Evolutionary conservation across 2,797 vertebrate species (phyloP).

Genomic region (Trematomus bernacchii): DNA sequence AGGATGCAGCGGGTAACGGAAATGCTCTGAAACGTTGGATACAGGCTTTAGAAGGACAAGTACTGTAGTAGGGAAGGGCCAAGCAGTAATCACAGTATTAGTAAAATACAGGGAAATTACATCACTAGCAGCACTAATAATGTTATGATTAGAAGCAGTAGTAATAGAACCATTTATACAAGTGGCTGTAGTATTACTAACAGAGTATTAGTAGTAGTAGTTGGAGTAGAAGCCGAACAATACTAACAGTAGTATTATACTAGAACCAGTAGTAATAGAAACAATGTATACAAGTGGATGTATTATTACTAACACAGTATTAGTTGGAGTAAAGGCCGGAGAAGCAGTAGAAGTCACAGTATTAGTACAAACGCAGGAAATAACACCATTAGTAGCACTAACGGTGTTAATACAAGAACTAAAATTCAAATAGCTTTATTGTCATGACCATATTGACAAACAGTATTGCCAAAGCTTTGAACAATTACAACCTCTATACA

Average conservation of each 20-base stretch:
- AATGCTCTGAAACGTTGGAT: conserved; percentile 19
- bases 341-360: too few relatives aligned
- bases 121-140: neutral
- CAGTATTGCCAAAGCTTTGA: too few relatives aligned
- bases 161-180: neutral
- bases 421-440: too few relatives aligned
- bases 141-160: neutral
- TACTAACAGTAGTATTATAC: neutral
- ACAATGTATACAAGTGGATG: neutral
- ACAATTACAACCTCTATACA: too few relatives aligned
- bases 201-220: neutral
- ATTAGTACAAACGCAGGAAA: too few relatives aligned
- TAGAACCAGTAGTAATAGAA: neutral
- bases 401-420: too few relatives aligned
- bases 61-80: neutral
- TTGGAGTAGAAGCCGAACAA: neutral
- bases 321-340: neutral
- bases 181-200: neutral
- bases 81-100: neutral
- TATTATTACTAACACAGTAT: neutral
- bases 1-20: conserved; percentile 47
- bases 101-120: neutral
- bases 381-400: too few relatives aligned
- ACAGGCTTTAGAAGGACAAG: conserved; percentile 7
- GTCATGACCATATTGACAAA: too few relatives aligned